These are phyloP conservation scores for Willisornis vidua DNA, from an alignment of 2,113 vertebrate genomes.

Conservation along the genomic window DNA sequence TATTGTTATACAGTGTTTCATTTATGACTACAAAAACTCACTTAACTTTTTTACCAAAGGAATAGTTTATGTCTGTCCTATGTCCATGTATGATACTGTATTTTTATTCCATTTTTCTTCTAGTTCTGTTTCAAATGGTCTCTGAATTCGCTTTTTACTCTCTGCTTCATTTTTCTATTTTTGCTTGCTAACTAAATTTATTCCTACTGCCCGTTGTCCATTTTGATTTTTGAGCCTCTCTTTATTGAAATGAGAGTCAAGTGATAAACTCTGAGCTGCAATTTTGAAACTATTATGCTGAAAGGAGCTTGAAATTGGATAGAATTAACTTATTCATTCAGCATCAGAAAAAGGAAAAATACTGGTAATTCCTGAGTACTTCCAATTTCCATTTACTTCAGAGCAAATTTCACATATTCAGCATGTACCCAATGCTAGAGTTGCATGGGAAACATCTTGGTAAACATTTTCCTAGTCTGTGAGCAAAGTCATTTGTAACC, in stretches of 20 bases:
- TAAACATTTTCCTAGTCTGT: neutral
- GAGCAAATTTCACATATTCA: neutral
- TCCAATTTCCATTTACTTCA: neutral
- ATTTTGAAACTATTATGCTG: slow-evolving; percentile 30
- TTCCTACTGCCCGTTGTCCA: neutral
- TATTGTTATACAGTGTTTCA: neutral
- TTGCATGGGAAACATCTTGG: neutral
- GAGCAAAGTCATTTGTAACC: neutral
- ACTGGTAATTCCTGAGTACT: neutral
- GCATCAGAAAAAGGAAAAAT: neutral
- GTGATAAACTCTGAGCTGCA: slow-evolving; percentile 29
- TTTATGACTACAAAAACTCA: neutral
- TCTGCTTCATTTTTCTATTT: neutral
- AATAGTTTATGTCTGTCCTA: neutral
- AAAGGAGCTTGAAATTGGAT: slow-evolving; percentile 44
- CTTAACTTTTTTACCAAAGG: neutral
- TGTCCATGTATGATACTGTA: neutral
- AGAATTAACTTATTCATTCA: slow-evolving; percentile 9
- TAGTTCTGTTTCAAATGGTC: neutral
- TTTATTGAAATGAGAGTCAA: slow-evolving; percentile 30
- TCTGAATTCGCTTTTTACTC: neutral
- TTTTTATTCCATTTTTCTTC: neutral
- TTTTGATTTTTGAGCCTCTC: slow-evolving; percentile 1
- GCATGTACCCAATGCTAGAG: neutral
- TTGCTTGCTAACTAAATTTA: neutral